A percentile compares a stretch with the other conserved stretches of the same genome.
These are phyloP conservation scores for Drosophila miranda DNA, from an alignment of 1,140 invertebrate genomes.

Conservation along the genomic window DNA sequence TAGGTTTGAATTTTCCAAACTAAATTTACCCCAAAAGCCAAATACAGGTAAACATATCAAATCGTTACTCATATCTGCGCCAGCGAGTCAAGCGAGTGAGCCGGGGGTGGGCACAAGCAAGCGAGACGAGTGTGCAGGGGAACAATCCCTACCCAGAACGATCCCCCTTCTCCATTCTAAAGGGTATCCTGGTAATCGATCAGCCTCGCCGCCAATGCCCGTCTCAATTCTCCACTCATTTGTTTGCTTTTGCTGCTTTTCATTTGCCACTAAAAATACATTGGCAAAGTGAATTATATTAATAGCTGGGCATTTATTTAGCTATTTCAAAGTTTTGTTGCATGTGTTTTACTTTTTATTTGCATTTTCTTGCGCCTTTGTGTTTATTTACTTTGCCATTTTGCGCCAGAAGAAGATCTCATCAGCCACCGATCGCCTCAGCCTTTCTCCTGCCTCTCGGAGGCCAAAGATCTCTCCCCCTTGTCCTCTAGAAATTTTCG, in stretches of 20 bases:
- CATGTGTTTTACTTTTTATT: slow-evolving; percentile 45
- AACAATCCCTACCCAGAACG: no score
- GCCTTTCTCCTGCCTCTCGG: not conserved
- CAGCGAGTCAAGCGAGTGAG: no score
- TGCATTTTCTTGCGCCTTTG: slow-evolving; percentile 57
- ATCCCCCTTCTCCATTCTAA: not conserved
- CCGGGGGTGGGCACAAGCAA: no score
- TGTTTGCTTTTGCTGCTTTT: slow-evolving; percentile 59
- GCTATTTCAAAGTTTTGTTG: slow-evolving; percentile 63
- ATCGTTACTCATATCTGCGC: no score
- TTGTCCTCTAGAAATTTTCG: no score
- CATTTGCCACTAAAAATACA: slow-evolving; percentile 74
- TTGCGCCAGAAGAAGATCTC: slow-evolving; percentile 22
- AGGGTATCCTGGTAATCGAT: slow-evolving; percentile 41
- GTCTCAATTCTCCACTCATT: slow-evolving; percentile 7
- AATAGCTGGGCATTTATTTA: slow-evolving; percentile 81
- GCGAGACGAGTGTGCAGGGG: no score
- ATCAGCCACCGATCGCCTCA: no score
- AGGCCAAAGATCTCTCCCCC: slow-evolving; percentile 16
- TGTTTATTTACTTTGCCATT: slow-evolving; percentile 80
- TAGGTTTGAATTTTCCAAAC: no score
- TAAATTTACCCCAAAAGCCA: no score
- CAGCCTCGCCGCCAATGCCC: not conserved
- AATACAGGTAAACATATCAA: no score
- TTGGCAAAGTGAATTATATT: slow-evolving; percentile 81